Percentiles rank a stretch among this genome's conserved stretches.
Evolutionary conservation across 2,888 invertebrate species (phyloP).

Genomic region (Cheilosia vernalis): DNA sequence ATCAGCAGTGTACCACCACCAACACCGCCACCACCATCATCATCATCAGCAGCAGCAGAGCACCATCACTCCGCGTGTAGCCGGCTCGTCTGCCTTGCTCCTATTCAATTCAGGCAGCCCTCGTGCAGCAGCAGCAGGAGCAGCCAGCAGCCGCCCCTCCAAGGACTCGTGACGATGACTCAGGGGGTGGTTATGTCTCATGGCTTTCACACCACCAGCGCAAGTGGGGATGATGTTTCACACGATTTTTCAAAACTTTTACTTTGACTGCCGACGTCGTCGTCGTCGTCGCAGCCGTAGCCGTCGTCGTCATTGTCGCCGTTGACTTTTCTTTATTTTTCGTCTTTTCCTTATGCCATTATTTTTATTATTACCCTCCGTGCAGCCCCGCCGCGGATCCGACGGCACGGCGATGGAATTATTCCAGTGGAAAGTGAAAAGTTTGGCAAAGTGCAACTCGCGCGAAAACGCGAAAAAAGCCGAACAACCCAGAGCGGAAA

Average conservation of each 20-base stretch:
- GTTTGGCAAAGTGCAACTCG: slow-evolving; percentile 77
- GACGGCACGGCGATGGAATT: slow-evolving; percentile 67
- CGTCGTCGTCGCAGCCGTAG: slow-evolving; percentile 15
- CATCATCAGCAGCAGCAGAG: slow-evolving; percentile 22
- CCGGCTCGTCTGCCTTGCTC: slow-evolving; percentile 73
- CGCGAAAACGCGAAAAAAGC: slow-evolving; percentile 69
- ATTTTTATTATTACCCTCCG: slow-evolving; percentile 70
- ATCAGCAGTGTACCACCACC: slow-evolving; percentile 34
- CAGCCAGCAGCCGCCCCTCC: slow-evolving; percentile 51
- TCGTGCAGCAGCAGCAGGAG: slow-evolving; percentile 66
- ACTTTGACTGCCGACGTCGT: slow-evolving; percentile 67
- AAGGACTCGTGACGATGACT: slow-evolving; percentile 75
- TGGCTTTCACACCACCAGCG: slow-evolving; percentile 56
- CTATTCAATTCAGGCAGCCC: slow-evolving; percentile 72
- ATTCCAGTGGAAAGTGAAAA: slow-evolving; percentile 79
- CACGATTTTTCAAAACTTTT: slow-evolving; percentile 68
- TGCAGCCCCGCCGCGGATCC: slow-evolving; percentile 50
- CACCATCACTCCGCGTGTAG: slow-evolving; percentile 57
- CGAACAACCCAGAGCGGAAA: slow-evolving; percentile 39
- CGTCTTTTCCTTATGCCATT: slow-evolving; percentile 43
- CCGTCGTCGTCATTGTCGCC: slow-evolving; percentile 38
- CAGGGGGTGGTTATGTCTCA: slow-evolving; percentile 69
- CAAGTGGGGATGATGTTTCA: slow-evolving; percentile 60
- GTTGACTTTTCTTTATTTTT: slow-evolving; percentile 61
- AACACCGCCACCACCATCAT: slow-evolving; percentile 30